Conservation (phyloP, 2,113 vertebrate genomes). For the Chelonoidis abingdonii region DNA sequence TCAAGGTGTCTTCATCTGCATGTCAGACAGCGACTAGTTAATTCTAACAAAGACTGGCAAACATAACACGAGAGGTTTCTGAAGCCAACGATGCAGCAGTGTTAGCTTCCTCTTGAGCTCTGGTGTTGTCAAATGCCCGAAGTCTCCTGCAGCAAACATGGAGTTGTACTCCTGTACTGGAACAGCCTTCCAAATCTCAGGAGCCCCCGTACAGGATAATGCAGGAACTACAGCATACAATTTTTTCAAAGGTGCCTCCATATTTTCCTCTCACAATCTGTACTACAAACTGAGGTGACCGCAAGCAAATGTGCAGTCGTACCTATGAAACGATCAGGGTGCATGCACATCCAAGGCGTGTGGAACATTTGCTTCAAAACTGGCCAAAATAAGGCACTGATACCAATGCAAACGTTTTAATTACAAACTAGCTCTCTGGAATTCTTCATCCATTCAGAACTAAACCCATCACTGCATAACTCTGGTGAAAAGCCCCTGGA, state of each 20-base stretch:
- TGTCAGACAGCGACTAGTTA: constrained; percentile 69
- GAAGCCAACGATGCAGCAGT: constrained; percentile 72
- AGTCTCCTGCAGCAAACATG: constrained; percentile 76
- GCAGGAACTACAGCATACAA: constrained; percentile 77
- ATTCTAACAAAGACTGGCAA: constrained; percentile 66
- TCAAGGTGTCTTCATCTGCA: constrained; percentile 74
- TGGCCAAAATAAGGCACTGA: constrained; percentile 81
- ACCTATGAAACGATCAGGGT: constrained; percentile 80
- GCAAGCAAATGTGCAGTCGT: constrained; percentile 74
- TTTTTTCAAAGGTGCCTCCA: constrained; percentile 71
- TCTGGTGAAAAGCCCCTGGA: constrained; percentile 81
- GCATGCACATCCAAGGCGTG: constrained; percentile 86
- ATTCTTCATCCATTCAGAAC: constrained; percentile 85
- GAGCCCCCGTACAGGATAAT: constrained; percentile 77
- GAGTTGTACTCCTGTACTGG: constrained; percentile 79
- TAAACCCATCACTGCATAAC: constrained; percentile 81
- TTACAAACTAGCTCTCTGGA: constrained; percentile 83
- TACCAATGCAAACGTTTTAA: constrained; percentile 80
- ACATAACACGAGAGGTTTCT: constrained; percentile 62
- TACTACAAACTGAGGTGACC: constrained; percentile 72
- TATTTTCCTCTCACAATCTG: constrained; percentile 78
- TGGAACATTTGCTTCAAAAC: constrained; percentile 75
- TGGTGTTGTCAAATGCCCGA: constrained; percentile 70
- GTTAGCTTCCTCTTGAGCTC: constrained; percentile 76
- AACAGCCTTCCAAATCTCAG: constrained; percentile 80